A percentile compares a stretch with the other conserved stretches of the same genome.
Evolutionary conservation across 1,140 invertebrate species (phyloP).

Genomic region (Conus ventricosus): DNA sequence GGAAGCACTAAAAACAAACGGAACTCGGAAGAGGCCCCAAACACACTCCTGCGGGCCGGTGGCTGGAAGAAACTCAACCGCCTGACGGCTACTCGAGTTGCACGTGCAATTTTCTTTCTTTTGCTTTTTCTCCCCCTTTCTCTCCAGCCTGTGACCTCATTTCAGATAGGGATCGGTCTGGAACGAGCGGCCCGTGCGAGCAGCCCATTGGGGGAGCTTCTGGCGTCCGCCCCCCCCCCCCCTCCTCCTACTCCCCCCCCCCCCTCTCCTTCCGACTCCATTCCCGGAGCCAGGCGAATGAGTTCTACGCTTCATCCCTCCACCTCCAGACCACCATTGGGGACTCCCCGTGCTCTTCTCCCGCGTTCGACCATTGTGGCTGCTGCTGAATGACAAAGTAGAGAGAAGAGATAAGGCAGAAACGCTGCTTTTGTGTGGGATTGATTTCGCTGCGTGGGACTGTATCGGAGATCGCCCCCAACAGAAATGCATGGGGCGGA

Average conservation of each 20-base stretch:
- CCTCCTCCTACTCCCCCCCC: too few relatives aligned
- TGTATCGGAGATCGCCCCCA: neutral
- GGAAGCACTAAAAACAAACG: slow-evolving; percentile 10
- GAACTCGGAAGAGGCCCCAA: neutral
- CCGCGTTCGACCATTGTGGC: neutral
- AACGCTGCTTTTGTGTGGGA: neutral
- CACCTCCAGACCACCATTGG: neutral
- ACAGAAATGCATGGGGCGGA: neutral
- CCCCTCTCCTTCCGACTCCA: neutral
- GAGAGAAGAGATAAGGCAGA: neutral
- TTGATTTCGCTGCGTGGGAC: neutral
- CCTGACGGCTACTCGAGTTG: neutral
- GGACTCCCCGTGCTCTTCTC: neutral
- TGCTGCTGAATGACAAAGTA: neutral
- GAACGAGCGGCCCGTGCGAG: neutral
- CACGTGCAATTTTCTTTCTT: neutral
- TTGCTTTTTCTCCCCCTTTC: neutral
- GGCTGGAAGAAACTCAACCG: neutral
- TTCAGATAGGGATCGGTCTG: neutral
- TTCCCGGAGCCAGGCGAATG: neutral
- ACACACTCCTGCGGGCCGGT: neutral
- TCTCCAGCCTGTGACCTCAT: neutral
- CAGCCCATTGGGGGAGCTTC: neutral
- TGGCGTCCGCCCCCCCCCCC: neutral
- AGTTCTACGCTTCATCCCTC: neutral